Evolutionary conservation across 2,888 invertebrate species (phyloP).

Genomic region (Yponomeuta evonymella): DNA sequence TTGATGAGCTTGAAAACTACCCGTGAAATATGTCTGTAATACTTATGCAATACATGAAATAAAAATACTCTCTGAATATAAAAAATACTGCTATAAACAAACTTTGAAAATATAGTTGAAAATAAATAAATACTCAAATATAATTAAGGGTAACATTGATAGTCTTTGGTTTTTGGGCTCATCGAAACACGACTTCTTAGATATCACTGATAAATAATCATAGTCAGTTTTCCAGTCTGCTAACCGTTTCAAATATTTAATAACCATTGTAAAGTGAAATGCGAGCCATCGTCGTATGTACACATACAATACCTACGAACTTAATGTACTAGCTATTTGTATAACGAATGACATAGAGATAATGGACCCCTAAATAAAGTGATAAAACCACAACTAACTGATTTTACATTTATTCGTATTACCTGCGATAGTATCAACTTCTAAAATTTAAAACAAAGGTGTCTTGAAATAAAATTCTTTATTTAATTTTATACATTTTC

Average conservation of each 20-base stretch:
- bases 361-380: conserved; percentile 47
- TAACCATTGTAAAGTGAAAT: not conserved
- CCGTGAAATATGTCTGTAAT: too few relatives aligned
- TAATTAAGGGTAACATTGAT: not conserved
- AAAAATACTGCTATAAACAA: too few relatives aligned
- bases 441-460: not conserved
- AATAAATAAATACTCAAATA: too few relatives aligned
- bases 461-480: conserved; percentile 21
- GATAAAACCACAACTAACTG: conserved; percentile 28
- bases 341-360: conserved; percentile 30
- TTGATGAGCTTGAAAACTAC: too few relatives aligned
- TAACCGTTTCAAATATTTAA: not conserved
- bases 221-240: not conserved
- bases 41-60: too few relatives aligned
- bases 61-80: too few relatives aligned
- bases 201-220: not conserved
- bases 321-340: conserved; percentile 7
- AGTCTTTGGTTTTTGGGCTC: not conserved
- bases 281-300: not conserved
- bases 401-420: not conserved
- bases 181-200: not conserved
- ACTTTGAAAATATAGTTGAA: too few relatives aligned
- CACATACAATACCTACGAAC: not conserved
- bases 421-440: too few relatives aligned
- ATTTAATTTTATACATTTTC: conserved; percentile 44